phyloP scores from a whole-genome alignment of 2,888 invertebrate genomes.

The Icerya purchasi region DNA sequence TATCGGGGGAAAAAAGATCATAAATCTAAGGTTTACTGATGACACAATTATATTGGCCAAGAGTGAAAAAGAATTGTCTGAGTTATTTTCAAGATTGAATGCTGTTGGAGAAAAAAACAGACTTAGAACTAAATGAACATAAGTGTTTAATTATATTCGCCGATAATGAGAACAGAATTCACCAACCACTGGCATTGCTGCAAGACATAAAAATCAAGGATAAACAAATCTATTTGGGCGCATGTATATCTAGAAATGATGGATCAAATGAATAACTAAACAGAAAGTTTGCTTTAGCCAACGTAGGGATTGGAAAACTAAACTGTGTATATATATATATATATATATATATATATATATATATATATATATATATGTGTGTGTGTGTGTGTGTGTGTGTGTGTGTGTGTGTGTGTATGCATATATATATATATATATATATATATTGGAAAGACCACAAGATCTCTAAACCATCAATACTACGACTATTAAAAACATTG shows the following conservation, averaged over 20 bases:
- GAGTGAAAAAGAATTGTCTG: neutral
- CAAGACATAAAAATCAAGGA: neutral
- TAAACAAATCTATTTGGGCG: neutral
- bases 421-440: too few species aligned
- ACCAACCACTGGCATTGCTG: neutral
- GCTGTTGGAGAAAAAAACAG: neutral
- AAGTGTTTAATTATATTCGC: neutral
- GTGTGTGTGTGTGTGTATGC: too few species aligned
- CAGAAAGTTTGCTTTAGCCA: neutral
- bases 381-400: too few species aligned
- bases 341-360: too few species aligned
- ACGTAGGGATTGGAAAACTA: neutral
- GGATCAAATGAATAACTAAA: neutral
- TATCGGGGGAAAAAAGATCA: neutral
- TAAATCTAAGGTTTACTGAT: neutral
- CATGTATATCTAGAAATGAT: neutral
- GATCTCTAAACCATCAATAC: neutral
- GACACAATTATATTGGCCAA: neutral
- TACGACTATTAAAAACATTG: neutral
- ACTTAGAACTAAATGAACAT: neutral
- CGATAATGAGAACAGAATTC: neutral
- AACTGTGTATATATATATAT: neutral
- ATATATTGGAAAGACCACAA: neutral
- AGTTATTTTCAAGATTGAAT: neutral
- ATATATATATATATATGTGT: too few species aligned